Percentiles rank a stretch among this genome's conserved stretches.
Evolutionary conservation across 2,888 invertebrate genomes (phyloP).

Genomic region (Trileptium ribeirensis): DNA sequence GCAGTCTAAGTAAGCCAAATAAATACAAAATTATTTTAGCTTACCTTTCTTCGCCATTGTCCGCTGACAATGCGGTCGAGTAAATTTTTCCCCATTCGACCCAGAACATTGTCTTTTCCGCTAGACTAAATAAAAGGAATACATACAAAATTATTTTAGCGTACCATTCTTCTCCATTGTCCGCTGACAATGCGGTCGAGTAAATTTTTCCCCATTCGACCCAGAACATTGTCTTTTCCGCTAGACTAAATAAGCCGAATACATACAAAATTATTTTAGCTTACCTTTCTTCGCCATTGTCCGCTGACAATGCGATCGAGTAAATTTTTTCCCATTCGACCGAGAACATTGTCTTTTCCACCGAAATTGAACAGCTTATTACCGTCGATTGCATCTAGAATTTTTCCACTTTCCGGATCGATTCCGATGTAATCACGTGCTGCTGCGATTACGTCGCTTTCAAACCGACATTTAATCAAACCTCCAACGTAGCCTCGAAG

Average conservation of each 20-base stretch:
- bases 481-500: not conserved
- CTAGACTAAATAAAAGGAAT: slow-evolving; percentile 6
- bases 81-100: slow-evolving; percentile 46
- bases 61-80: slow-evolving; percentile 47
- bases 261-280: too few species aligned
- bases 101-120: slow-evolving; percentile 44
- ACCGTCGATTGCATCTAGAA: slow-evolving; percentile 42
- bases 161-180: slow-evolving; percentile 43
- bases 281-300: slow-evolving; percentile 43
- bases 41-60: slow-evolving; percentile 43
- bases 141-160: too few species aligned
- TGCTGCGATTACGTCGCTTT: slow-evolving; percentile 27
- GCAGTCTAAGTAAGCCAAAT: not conserved
- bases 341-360: slow-evolving; percentile 44
- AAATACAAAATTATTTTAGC: too few species aligned
- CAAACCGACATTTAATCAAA: not conserved
- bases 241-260: slow-evolving; percentile 12
- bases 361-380: slow-evolving; percentile 44
- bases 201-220: slow-evolving; percentile 46
- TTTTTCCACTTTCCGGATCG: slow-evolving; percentile 37
- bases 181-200: slow-evolving; percentile 47
- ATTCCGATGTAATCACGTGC: slow-evolving; percentile 42
- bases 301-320: slow-evolving; percentile 47
- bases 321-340: slow-evolving; percentile 46
- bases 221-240: slow-evolving; percentile 44